Evolutionary conservation across 2,888 invertebrate genomes (phyloP).

Genomic region (Aethes cnicana): DNA sequence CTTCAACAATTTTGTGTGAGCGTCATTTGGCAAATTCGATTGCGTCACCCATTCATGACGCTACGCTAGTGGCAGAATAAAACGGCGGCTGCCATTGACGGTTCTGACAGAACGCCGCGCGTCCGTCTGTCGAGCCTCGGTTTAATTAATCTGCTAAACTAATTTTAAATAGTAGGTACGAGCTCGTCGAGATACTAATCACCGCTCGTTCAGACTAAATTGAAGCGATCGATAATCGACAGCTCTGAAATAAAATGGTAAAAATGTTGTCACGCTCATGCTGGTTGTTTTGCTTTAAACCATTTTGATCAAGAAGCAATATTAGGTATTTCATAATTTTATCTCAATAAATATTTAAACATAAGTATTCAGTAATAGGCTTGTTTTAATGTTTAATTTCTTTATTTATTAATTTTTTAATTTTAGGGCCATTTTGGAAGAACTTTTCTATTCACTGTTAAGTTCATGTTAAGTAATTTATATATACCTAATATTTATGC

Average conservation of each 20-base stretch:
- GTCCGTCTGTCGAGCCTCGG: slow-evolving; percentile 49
- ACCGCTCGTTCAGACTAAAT: slow-evolving; percentile 50
- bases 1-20: slow-evolving; percentile 72
- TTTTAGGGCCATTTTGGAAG: not conserved
- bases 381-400: too few relatives aligned
- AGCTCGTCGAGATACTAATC: slow-evolving; percentile 48
- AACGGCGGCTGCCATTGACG: slow-evolving; percentile 73
- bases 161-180: slow-evolving; percentile 66
- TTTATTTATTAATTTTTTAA: too few relatives aligned
- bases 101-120: slow-evolving; percentile 60
- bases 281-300: slow-evolving; percentile 23
- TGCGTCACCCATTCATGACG: slow-evolving; percentile 65
- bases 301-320: too few relatives aligned
- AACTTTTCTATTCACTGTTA: too few relatives aligned
- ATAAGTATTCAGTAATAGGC: too few relatives aligned
- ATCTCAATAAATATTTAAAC: not conserved
- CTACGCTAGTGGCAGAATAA: slow-evolving; percentile 67
- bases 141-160: slow-evolving; percentile 76
- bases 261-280: slow-evolving; percentile 37
- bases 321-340: too few relatives aligned
- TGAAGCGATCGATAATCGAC: slow-evolving; percentile 57
- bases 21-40: slow-evolving; percentile 77
- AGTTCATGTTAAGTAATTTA: too few relatives aligned
- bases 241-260: slow-evolving; percentile 46
- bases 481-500: too few relatives aligned